Conservation (phyloP, 2,113 vertebrate species). For the Oncorhynchus tshawytscha region DNA sequence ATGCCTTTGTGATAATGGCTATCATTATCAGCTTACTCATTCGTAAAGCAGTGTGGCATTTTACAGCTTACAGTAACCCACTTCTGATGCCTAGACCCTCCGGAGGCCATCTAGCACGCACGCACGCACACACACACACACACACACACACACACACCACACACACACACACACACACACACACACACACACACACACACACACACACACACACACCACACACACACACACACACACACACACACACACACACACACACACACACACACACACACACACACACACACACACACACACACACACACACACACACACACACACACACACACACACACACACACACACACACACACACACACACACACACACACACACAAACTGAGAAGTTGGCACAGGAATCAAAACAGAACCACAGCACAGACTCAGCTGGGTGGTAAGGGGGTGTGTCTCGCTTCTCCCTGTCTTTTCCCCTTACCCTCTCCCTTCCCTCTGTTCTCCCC, state of each 20-base stretch:
- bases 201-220: too few relatives aligned
- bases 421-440: constrained; percentile 54
- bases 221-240: neutral
- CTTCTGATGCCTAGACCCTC: constrained; percentile 61
- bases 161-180: too few relatives aligned
- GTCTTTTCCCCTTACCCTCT: neutral
- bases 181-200: too few relatives aligned
- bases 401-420: constrained; percentile 57
- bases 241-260: neutral
- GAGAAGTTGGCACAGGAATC: constrained; percentile 48
- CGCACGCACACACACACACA: too few relatives aligned
- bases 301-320: too few relatives aligned
- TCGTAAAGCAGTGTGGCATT: constrained; percentile 68
- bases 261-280: neutral
- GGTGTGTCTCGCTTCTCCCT: constrained; percentile 35
- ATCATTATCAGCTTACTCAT: constrained; percentile 69
- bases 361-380: neutral
- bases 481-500: neutral
- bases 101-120: constrained; percentile 30
- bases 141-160: neutral
- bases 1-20: constrained; percentile 67
- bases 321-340: too few relatives aligned
- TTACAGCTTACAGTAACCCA: constrained; percentile 68
- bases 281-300: too few relatives aligned
- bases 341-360: too few relatives aligned